A percentile compares a stretch with the other conserved stretches of the same genome.
Evolutionary conservation across 2,888 invertebrate species (phyloP).

Genomic region (Diadegma fenestrale): DNA sequence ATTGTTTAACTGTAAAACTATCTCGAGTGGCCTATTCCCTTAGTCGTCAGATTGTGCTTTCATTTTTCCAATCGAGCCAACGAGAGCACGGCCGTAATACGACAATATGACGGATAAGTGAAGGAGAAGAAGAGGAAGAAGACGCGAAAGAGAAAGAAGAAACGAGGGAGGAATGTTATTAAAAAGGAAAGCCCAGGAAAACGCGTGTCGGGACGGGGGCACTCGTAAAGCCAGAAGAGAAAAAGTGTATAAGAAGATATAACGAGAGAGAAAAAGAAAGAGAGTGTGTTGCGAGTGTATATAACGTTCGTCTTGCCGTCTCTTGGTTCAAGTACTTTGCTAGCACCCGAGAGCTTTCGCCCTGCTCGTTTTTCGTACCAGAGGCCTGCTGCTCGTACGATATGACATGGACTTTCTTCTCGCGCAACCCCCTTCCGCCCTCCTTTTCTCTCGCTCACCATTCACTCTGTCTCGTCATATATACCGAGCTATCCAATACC

Average conservation of each 20-base stretch:
- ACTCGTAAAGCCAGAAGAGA: conserved; percentile 40
- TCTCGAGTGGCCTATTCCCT: conserved; percentile 5
- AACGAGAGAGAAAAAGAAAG: conserved; percentile 34
- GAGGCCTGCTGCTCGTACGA: conserved; percentile 12
- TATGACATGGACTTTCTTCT: conserved; percentile 27
- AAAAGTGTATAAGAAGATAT: conserved; percentile 33
- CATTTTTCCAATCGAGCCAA: conserved; percentile 38
- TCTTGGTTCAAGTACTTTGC: conserved; percentile 50
- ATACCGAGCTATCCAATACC: conserved; percentile 69
- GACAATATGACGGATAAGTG: conserved; percentile 29
- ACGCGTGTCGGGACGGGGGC: conserved; percentile 27
- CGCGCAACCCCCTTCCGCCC: conserved; percentile 7
- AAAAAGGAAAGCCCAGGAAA: conserved; percentile 49
- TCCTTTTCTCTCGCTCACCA: conserved; percentile 15
- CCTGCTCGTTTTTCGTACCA: conserved; percentile 40
- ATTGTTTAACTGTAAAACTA: conserved; percentile 29
- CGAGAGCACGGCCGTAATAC: conserved; percentile 28
- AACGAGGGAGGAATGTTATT: conserved; percentile 41
- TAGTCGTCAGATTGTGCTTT: conserved; percentile 3
- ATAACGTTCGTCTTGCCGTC: conserved; percentile 46
- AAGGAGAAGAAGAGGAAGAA: conserved; percentile 17
- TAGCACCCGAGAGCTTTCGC: conserved; percentile 41
- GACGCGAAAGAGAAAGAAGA: not conserved
- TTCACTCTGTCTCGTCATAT: conserved; percentile 26
- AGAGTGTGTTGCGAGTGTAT: conserved; percentile 36